phyloP scores from a whole-genome alignment of 2,888 invertebrate species.

The Orthosia gracilis region DNA sequence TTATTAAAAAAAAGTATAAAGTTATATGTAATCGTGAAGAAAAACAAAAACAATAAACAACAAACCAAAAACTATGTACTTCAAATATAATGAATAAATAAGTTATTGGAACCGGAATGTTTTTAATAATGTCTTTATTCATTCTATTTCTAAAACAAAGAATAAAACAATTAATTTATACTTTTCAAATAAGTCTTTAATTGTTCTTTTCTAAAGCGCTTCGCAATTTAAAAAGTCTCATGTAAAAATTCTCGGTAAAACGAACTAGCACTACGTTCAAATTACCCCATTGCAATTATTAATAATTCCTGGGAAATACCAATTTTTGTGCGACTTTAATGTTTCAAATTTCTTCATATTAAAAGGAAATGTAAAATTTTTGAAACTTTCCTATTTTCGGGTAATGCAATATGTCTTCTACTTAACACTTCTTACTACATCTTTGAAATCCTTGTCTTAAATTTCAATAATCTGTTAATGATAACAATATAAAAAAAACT shows the following conservation, averaged over 20 bases:
- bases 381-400: neutral
- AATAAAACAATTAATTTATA: slow-evolving; percentile 40
- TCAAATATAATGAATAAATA: no score
- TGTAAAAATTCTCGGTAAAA: slow-evolving; percentile 29
- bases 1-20: no score
- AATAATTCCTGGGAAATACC: slow-evolving; percentile 38
- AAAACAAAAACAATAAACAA: neutral
- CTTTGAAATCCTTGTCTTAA: neutral
- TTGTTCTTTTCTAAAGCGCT: slow-evolving; percentile 36
- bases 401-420: no score
- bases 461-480: neutral
- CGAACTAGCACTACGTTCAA: slow-evolving; percentile 28
- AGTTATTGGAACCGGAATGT: no score
- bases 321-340: slow-evolving; percentile 1
- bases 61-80: slow-evolving; percentile 7
- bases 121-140: no score
- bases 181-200: slow-evolving; percentile 44
- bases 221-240: slow-evolving; percentile 26
- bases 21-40: no score
- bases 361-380: neutral
- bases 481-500: neutral
- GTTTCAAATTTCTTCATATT: neutral
- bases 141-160: no score
- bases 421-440: no score
- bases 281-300: slow-evolving; percentile 50